These are phyloP conservation scores for Apis cerana DNA, from an alignment of 1,140 invertebrate genomes.

Conservation along the genomic window DNA sequence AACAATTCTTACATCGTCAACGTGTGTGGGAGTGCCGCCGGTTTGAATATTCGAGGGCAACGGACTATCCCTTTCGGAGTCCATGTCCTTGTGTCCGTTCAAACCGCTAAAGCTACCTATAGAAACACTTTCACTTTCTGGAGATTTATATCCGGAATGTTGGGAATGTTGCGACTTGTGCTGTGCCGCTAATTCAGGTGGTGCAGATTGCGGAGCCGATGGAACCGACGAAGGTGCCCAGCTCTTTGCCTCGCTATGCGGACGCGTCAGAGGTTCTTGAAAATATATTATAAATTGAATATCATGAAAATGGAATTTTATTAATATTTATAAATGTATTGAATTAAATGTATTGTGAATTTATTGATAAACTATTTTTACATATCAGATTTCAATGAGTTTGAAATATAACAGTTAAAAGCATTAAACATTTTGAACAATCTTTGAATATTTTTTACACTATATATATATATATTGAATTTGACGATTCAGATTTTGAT, in stretches of 20 bases:
- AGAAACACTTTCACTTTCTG: constrained; percentile 79
- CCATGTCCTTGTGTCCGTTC: constrained; percentile 79
- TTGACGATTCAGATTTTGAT: too few relatives aligned
- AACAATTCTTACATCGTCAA: constrained; percentile 48
- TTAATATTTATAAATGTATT: too few relatives aligned
- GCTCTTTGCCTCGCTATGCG: constrained; percentile 87
- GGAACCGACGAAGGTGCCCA: constrained; percentile 85
- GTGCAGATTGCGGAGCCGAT: constrained; percentile 85
- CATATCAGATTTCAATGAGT: too few relatives aligned
- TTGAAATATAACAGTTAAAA: too few relatives aligned
- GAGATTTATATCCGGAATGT: constrained; percentile 79
- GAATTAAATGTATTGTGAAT: too few relatives aligned
- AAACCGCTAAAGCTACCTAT: constrained; percentile 78
- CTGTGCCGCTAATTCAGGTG: constrained; percentile 84
- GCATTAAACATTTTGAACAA: too few relatives aligned
- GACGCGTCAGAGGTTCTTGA: constrained; percentile 81
- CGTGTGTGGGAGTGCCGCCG: constrained; percentile 15
- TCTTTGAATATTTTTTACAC: too few relatives aligned
- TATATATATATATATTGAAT: too few relatives aligned
- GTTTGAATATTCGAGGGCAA: constrained; percentile 65
- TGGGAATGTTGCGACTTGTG: constrained; percentile 78
- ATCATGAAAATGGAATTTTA: neutral
- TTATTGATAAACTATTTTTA: too few relatives aligned
- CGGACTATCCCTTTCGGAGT: constrained; percentile 77
- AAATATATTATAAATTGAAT: neutral